These are phyloP conservation scores for Macaria liturata DNA, from an alignment of 2,888 invertebrate genomes.

Conservation along the genomic window DNA sequence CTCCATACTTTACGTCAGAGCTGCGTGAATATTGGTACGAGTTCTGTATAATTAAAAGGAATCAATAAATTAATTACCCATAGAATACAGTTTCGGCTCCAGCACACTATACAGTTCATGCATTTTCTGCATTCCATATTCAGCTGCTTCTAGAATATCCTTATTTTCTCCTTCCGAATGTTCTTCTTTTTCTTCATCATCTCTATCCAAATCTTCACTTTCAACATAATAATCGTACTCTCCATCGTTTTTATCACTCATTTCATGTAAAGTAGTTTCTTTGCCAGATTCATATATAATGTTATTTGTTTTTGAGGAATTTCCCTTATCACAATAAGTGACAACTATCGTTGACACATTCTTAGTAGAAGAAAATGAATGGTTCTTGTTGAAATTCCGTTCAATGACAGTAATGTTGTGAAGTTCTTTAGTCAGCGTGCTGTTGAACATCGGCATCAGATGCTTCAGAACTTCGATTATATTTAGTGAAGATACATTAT, in stretches of 20 bases:
- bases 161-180: slow-evolving; percentile 56
- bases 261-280: slow-evolving; percentile 33
- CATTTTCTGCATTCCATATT: slow-evolving; percentile 87
- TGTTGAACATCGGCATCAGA: slow-evolving; percentile 74
- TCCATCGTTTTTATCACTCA: slow-evolving; percentile 28
- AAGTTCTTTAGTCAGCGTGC: slow-evolving; percentile 64
- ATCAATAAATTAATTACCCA: slow-evolving; percentile 78
- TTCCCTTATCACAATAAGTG: slow-evolving; percentile 71
- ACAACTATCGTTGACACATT: slow-evolving; percentile 74
- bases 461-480: slow-evolving; percentile 74
- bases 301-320: slow-evolving; percentile 49
- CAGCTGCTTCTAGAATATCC: slow-evolving; percentile 86
- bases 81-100: slow-evolving; percentile 87
- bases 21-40: too few relatives aligned
- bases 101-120: slow-evolving; percentile 85
- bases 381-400: slow-evolving; percentile 65
- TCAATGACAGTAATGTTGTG: slow-evolving; percentile 76
- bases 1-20: too few relatives aligned
- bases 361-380: slow-evolving; percentile 63
- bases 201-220: slow-evolving; percentile 35
- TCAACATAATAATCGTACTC: slow-evolving; percentile 44
- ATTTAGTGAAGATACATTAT: slow-evolving; percentile 58
- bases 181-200: slow-evolving; percentile 37
- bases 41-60: too few relatives aligned
- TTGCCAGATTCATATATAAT: slow-evolving; percentile 37